Conservation (phyloP, 2,797 vertebrate species). For the Catostomus latipinnis region DNA sequence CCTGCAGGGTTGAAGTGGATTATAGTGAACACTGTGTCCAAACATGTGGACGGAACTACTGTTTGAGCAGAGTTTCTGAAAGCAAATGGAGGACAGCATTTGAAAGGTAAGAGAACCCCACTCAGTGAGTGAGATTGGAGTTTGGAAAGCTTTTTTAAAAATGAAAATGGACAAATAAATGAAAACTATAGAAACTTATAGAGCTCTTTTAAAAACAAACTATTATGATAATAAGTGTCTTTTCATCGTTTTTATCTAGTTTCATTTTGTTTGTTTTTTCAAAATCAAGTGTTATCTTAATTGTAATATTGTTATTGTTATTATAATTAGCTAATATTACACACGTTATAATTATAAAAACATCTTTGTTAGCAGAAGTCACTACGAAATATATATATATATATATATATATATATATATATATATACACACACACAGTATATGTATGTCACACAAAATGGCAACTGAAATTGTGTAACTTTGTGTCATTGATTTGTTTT, state of each 20-base stretch:
- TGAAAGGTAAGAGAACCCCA: slow-evolving; percentile 76
- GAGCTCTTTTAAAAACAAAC: slow-evolving; percentile 79
- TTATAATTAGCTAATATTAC: slow-evolving; percentile 83
- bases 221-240: slow-evolving; percentile 78
- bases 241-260: slow-evolving; percentile 78
- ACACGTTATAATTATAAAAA: slow-evolving; percentile 82
- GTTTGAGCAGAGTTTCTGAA: slow-evolving; percentile 61
- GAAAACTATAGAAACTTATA: slow-evolving; percentile 79
- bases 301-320: slow-evolving; percentile 88
- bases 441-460: slow-evolving; percentile 75
- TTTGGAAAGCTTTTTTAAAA: slow-evolving; percentile 67
- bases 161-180: slow-evolving; percentile 75
- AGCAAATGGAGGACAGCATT: slow-evolving; percentile 66
- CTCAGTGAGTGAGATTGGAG: slow-evolving; percentile 63
- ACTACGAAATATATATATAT: slow-evolving; percentile 78
- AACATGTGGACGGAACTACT: slow-evolving; percentile 72
- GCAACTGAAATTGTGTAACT: slow-evolving; percentile 72
- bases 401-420: slow-evolving; percentile 45
- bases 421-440: too few species aligned
- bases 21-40: slow-evolving; percentile 74
- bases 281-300: slow-evolving; percentile 82
- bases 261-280: slow-evolving; percentile 65
- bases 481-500: slow-evolving; percentile 63
- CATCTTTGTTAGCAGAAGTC: slow-evolving; percentile 83
- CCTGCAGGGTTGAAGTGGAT: slow-evolving; percentile 72